Base-by-base conservation (phyloP, 2,888 invertebrate species). In the Lepetodrilus schrolli region DNA sequence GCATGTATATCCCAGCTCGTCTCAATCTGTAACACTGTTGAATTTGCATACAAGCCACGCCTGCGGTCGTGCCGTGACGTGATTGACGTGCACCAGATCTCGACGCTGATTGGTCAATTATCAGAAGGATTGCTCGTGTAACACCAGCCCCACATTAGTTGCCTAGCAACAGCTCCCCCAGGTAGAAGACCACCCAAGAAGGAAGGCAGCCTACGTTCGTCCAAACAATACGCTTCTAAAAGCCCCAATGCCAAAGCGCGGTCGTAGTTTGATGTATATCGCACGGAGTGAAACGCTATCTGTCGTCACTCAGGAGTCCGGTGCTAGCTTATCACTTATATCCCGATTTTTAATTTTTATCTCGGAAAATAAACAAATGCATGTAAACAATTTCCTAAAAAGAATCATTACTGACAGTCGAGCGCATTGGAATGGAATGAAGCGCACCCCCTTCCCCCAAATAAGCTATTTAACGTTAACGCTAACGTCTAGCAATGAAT, bases 91-190 rank as follows among this genome's bases (percentile, higher is more conserved):
- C 75, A 78, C 77, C 82, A 79, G 80, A 83, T 82, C 84, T 77
- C 81, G 75, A 71, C 79, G 79, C 79, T 82, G 82, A 89, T 89
- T 89, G 88, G 88, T 81, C 82, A 77, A 78, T 83, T 78, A 80
- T 79, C 80, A 76, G 84, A 82, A 80, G 84, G 84, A 82, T 82
- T 81, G 83, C 83, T 85, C 84, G 83, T 82, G 83, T 84, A 85
- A 84, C 84, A 84, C 81, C 83, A 81, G 83, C 84, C 86, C 81
- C 78, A 86, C 86, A 89, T 90, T 88, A 86, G 88, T 89, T 89
- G 88, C 90, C 80, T 82, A 84, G 89, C 89, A 89, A 89, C 89
- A 82, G 87, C 87, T 88, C 88, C 85, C 88, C 88, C 83, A 86
- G 82, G 87, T 86, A 80, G 85, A 76, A 82, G 90, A 88, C 90